Evolutionary conservation across 2,888 invertebrate genomes (phyloP), one percentile per base, ranked within the genome.

Genomic region (Lasioglossum malachurum): DNA sequence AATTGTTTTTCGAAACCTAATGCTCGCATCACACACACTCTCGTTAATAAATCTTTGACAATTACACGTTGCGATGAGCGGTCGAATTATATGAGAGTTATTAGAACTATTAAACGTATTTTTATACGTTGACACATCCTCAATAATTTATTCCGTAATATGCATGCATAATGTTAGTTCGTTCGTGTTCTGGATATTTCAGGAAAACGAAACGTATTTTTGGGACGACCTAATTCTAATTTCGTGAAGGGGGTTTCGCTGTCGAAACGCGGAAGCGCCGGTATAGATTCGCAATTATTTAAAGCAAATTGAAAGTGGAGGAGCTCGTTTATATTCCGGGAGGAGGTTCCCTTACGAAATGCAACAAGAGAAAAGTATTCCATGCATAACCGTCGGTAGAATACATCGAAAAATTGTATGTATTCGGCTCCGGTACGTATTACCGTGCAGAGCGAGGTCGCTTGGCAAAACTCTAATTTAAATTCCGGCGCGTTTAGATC

Each of bases 401-500:
- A 53, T 75, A 75, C 49, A 75, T 49, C 27, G 84, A 86, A 86
- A 86, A 86, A 80, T 81, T 67, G 69, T 41, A 75, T 44, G 71
- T 71, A 71, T 71, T n/a, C 67, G 41, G 60, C 35, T 78, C 49
- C 80, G 75, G 71, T 78, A 75, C 41, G 64, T 86, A 78, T 64
- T 64, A 27, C 73, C 19, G 57, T n/a, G n/a, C n/a, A 4, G 49
- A 19, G n/a, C 67, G 5, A 23, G 27, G 41, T n/a, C 27, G 44
- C 27, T 27, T 16, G 72, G 80, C 78, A 81, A 86, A 86, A 86
- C 78, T 85, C 86, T 86, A 85, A 86, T 86, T 81, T 86, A 86
- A 86, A 86, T 86, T 86, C 86, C 79, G 81, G 75, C 75, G 78
- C 69, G 75, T 38, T 67, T 69, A 81, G 81, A 81, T 86, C 86